These are phyloP conservation scores for Sarcophaga bullata DNA, from an alignment of 1,140 invertebrate species.

Conservation along the genomic window DNA sequence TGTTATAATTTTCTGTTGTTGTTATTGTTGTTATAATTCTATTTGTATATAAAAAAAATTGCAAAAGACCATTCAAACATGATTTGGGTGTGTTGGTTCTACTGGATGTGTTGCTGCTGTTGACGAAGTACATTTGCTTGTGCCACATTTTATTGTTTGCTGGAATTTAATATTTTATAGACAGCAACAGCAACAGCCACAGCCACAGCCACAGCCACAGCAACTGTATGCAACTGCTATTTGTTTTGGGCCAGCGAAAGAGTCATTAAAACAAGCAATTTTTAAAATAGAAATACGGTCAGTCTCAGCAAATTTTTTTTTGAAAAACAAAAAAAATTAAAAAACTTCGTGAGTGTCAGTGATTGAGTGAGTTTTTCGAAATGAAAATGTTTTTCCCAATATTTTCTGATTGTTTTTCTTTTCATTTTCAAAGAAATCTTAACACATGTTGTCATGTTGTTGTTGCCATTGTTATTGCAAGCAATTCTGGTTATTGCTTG, in stretches of 20 bases:
- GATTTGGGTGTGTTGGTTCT: neutral
- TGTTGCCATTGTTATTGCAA: neutral
- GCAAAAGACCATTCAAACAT: neutral
- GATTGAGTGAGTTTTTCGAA: neutral
- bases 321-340: too few relatives aligned
- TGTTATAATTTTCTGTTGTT: neutral
- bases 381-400: neutral
- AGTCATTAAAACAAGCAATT: too few relatives aligned
- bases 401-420: neutral
- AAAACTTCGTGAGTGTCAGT: neutral
- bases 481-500: neutral
- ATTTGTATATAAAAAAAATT: neutral
- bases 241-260: neutral
- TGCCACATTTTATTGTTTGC: neutral
- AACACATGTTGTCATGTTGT: conserved; percentile 10
- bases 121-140: neutral
- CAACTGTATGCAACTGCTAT: neutral
- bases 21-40: neutral
- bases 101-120: neutral
- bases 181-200: neutral
- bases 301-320: neutral
- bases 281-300: neutral
- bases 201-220: neutral
- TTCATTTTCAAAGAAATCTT: neutral
- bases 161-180: neutral